These are phyloP conservation scores for Petrocephalus zakoni DNA, from an alignment of 2,113 vertebrate species.

Conservation along the genomic window DNA sequence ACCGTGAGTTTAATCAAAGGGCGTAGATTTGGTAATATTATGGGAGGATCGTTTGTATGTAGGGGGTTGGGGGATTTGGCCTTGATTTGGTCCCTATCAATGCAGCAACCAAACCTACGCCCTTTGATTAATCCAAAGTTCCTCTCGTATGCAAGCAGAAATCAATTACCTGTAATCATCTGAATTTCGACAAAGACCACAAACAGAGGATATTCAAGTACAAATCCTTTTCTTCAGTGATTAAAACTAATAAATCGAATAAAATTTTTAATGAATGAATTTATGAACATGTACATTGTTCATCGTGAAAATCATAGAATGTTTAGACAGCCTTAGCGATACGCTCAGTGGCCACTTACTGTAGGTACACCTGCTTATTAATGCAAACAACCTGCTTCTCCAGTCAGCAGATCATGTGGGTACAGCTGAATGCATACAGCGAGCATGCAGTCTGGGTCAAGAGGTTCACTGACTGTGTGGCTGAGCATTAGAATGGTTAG, in stretches of 20 bases:
- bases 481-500: neutral
- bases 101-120: neutral
- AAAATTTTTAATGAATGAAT: neutral
- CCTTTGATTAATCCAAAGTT: neutral
- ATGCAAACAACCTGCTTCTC: neutral
- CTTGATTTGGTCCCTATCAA: neutral
- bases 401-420: neutral
- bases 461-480: neutral
- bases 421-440: neutral
- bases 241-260: neutral
- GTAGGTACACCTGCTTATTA: neutral
- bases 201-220: neutral
- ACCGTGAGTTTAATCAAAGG: neutral
- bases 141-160: neutral
- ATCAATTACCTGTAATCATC: neutral
- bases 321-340: neutral
- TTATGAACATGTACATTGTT: neutral
- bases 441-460: neutral
- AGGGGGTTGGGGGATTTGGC: neutral
- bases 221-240: neutral
- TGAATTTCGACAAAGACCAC: neutral
- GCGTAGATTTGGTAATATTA: neutral
- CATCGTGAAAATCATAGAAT: neutral
- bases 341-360: neutral
- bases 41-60: neutral